A percentile compares a stretch with the other conserved stretches of the same genome.
These are phyloP conservation scores for Platanista minor DNA, from an alignment of 2,113 vertebrate genomes.

Conservation along the genomic window DNA sequence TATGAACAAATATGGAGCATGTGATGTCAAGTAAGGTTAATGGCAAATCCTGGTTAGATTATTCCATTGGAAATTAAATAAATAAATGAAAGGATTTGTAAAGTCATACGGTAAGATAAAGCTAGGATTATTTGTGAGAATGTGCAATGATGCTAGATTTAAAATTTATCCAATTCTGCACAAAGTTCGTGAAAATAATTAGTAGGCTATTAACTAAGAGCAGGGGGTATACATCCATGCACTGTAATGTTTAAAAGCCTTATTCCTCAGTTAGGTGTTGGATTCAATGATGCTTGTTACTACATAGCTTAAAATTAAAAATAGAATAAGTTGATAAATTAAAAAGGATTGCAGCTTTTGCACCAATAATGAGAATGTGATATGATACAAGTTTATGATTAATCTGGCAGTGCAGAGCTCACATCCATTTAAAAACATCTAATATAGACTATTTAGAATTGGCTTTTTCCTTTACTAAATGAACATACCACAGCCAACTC, in stretches of 20 bases:
- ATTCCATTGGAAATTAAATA: neutral
- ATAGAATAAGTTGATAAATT: neutral
- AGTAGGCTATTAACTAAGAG: neutral
- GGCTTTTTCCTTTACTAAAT: neutral
- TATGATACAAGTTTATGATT: neutral
- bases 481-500: neutral
- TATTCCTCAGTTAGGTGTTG: too few relatives aligned
- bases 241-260: neutral
- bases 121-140: neutral
- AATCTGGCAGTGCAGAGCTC: neutral
- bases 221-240: too few relatives aligned
- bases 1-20: accelerated
- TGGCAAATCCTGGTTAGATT: neutral
- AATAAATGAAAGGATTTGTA: neutral
- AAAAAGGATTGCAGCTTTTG: neutral
- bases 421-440: neutral
- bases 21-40: neutral
- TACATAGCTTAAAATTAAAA: neutral
- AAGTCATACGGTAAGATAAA: neutral
- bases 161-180: neutral
- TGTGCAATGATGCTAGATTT: neutral
- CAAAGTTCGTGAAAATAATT: neutral
- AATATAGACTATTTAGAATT: neutral
- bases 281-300: neutral
- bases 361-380: neutral